Conservation (phyloP, 1,140 invertebrate genomes). For the Zaprionus capensis region DNA sequence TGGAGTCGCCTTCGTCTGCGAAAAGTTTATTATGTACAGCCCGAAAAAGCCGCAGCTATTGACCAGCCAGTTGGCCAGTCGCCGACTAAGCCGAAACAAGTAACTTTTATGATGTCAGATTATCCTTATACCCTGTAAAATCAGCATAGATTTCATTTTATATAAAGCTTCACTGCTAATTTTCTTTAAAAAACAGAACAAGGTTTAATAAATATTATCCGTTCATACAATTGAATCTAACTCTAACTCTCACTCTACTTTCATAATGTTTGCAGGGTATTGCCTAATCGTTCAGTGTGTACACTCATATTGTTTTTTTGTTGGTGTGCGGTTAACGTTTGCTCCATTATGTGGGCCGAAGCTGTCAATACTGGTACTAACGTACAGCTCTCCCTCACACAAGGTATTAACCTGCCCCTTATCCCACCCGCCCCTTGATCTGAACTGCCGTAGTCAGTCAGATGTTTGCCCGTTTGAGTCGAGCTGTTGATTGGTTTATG, state of each 20-base stretch:
- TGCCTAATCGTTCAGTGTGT: background rate
- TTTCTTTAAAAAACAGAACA: no score
- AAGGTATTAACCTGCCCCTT: background rate
- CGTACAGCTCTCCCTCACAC: background rate
- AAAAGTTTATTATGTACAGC: constrained; percentile 42
- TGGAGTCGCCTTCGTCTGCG: constrained; percentile 1
- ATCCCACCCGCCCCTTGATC: background rate
- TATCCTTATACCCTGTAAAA: background rate
- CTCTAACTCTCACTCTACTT: no score
- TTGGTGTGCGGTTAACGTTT: constrained; percentile 18
- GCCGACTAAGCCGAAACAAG: background rate
- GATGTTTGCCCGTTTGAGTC: constrained; percentile 6
- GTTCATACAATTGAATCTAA: no score
- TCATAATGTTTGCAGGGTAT: background rate
- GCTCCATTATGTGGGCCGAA: constrained; percentile 14
- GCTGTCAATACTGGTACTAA: constrained; percentile 3
- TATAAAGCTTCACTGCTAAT: no score
- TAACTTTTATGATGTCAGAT: background rate
- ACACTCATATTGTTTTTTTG: background rate
- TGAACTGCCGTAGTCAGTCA: constrained; percentile 8
- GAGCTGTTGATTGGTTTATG: constrained; percentile 39
- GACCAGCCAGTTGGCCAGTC: background rate
- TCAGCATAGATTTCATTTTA: no score
- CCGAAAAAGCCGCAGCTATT: constrained; percentile 1
- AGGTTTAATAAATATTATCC: no score